phyloP scores from a whole-genome alignment of 2,113 vertebrate genomes.

The Oreotragus oreotragus region DNA sequence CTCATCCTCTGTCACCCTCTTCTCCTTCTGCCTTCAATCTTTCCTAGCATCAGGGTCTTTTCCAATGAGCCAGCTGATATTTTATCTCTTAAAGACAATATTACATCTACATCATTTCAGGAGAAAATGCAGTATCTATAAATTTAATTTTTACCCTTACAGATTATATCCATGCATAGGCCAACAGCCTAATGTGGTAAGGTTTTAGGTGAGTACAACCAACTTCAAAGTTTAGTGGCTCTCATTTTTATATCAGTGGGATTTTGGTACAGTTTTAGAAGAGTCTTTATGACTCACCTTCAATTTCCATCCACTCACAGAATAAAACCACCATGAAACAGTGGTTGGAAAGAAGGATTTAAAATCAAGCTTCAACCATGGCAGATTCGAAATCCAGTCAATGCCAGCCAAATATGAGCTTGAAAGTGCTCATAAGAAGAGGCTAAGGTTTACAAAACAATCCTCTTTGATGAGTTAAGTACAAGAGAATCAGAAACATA shows the following conservation, averaged over 20 bases:
- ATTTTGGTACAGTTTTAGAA: background rate
- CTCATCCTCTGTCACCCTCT: background rate
- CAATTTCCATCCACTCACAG: constrained; percentile 23
- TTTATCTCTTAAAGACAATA: background rate
- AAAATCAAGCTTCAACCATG: constrained; percentile 32
- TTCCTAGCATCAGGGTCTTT: background rate
- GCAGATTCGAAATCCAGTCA: constrained; percentile 27
- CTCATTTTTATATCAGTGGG: background rate
- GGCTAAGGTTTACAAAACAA: constrained; percentile 52
- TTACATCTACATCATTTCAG: background rate
- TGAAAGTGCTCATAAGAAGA: constrained; percentile 14
- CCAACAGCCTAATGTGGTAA: background rate
- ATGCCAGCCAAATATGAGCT: constrained; percentile 29
- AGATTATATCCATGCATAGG: background rate
- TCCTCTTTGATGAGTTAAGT: constrained; percentile 56
- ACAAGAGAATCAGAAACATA: constrained; percentile 67
- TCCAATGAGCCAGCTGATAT: background rate
- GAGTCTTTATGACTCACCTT: constrained; percentile 28
- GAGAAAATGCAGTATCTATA: background rate
- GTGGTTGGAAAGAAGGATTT: constrained; percentile 24
- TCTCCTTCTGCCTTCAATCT: background rate
- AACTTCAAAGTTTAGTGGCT: background rate
- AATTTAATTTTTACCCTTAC: background rate
- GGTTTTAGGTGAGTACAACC: background rate
- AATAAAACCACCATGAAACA: constrained; percentile 56